Conservation (phyloP, 2,888 invertebrate genomes). For the Macaria notata region DNA sequence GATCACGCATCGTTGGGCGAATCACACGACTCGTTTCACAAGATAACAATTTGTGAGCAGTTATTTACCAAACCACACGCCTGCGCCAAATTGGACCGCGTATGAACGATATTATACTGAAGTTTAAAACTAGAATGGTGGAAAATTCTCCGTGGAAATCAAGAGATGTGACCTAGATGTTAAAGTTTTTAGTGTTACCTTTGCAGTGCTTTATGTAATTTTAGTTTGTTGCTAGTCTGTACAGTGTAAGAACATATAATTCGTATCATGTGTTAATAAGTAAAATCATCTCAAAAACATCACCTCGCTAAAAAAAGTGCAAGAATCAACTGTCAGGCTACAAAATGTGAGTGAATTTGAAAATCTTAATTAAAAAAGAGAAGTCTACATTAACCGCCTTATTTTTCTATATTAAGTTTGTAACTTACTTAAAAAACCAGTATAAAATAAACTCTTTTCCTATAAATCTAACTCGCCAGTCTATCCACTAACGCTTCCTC, state of each 20-base stretch:
- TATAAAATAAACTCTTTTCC: no score
- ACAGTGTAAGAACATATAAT: no score
- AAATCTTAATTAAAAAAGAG: no score
- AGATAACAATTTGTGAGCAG: slow-evolving; percentile 81
- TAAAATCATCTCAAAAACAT: no score
- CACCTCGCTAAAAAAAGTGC: no score
- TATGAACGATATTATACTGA: slow-evolving; percentile 16
- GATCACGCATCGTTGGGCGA: slow-evolving; percentile 77
- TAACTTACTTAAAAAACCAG: no score
- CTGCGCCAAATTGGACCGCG: slow-evolving; percentile 69
- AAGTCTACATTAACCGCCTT: no score
- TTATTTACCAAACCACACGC: slow-evolving; percentile 73
- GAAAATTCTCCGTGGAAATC: background rate
- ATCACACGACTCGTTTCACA: slow-evolving; percentile 82
- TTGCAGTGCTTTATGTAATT: background rate
- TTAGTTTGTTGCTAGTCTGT: no score
- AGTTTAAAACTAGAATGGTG: background rate
- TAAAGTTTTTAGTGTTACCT: background rate
- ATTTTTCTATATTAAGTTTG: no score
- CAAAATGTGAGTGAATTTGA: no score
- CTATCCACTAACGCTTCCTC: slow-evolving; percentile 59
- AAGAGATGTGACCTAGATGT: background rate
- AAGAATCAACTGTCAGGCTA: no score
- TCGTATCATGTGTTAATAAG: no score
- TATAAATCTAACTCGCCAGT: slow-evolving; percentile 56